Percentiles rank a stretch among this genome's conserved stretches.
Evolutionary conservation across 2,113 vertebrate genomes (phyloP).

Genomic region (Leptobrachium leishanense): DNA sequence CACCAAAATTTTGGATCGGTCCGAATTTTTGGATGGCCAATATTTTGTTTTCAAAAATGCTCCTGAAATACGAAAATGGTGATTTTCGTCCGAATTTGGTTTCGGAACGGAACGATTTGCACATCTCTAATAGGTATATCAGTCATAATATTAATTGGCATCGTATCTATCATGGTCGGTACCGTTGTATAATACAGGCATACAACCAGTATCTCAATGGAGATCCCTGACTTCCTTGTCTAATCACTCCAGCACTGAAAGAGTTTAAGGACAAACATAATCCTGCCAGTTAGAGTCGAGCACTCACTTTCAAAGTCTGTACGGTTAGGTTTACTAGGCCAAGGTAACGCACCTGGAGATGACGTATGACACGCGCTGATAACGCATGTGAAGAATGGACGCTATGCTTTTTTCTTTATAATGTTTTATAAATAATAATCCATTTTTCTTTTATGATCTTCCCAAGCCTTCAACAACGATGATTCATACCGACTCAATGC

Average conservation of each 20-base stretch:
- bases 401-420: background rate
- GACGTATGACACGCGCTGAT: background rate
- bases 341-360: background rate
- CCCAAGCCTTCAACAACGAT: slow-evolving; percentile 19
- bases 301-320: background rate
- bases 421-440: slow-evolving; percentile 18
- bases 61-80: too few relatives aligned
- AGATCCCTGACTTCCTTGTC: too few relatives aligned
- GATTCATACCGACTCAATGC: slow-evolving; percentile 31
- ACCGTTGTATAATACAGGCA: too few relatives aligned
- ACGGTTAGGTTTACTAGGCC: background rate
- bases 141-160: too few relatives aligned
- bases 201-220: too few relatives aligned
- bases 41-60: too few relatives aligned
- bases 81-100: too few relatives aligned
- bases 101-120: too few relatives aligned
- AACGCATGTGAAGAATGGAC: background rate
- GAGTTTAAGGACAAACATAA: background rate
- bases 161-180: too few relatives aligned
- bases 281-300: background rate
- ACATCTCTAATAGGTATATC: too few relatives aligned
- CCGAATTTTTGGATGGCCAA: too few relatives aligned
- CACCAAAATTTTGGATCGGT: too few relatives aligned
- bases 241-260: background rate
- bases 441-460: slow-evolving; percentile 25